Base-by-base conservation (phyloP, 2,888 invertebrate species). In the Cosmia pyralina region DNA sequence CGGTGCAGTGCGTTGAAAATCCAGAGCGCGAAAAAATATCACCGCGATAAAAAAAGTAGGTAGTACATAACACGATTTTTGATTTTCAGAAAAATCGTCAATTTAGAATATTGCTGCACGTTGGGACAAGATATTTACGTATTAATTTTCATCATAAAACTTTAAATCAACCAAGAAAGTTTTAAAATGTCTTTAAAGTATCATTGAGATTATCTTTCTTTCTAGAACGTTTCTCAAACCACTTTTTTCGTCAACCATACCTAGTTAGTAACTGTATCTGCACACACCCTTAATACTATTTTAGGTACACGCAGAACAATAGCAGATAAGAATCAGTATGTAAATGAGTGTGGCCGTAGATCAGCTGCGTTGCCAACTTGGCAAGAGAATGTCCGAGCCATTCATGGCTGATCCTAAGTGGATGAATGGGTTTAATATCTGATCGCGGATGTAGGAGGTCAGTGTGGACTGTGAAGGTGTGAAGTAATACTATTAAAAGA, bases 301-400 rank as follows among this genome's bases (percentile, higher is more conserved):
- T 73, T 66, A 83, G 79, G 69, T 59, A 57, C 66, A 69, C 70
- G 67, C 63, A 72, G 81, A 91, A 91, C 90, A 91, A 91, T 90
- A 85, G 85, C 19, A 82, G 90, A 90, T 91, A 88, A 81, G 84
- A 71, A 91, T 90, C 91, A 71, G 72, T 89, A 90, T 89, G 90
- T 86, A 89, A 90, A 90, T 90, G 77, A 80, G 48, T 64, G 17
- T 63, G 57, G 60, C 68, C 72, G 77, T 84, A 82, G 85, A 83
- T 81, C 82, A 83, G 77, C 80, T 68, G 63, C 77, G 81, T 88
- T 87, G 81, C 86, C 84, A 83, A 88, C 81, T 78, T 79, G 60
- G 81, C 65, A 69, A 72, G 81, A 76, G 83, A 81, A 80, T 79
- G 86, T 80, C 66, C 70, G 75, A 73, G 41, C 77, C 79, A 83